Conservation (phyloP, 2,888 invertebrate genomes). For the Idaea dimidiata region DNA sequence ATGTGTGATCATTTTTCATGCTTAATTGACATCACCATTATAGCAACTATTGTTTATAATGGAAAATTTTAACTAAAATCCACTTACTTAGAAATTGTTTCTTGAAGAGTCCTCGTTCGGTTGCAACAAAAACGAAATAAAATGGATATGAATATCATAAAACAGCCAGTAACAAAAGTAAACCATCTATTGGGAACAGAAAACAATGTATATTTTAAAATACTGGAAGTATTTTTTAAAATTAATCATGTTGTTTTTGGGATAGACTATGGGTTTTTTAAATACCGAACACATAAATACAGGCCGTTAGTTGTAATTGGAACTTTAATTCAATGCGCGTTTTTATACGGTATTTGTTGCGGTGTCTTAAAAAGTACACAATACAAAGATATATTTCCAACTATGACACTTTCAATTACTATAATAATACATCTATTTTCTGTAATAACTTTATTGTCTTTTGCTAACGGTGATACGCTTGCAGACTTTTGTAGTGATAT, state of each 20-base stretch:
- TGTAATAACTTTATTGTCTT: not conserved
- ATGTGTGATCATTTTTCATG: too few relatives aligned
- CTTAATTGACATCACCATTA: too few relatives aligned
- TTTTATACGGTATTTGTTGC: not conserved
- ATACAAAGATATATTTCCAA: not conserved
- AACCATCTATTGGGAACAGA: not conserved
- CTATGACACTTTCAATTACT: not conserved
- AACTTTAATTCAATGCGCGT: not conserved
- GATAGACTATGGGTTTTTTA: not conserved
- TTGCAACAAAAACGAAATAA: too few relatives aligned
- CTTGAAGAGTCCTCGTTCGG: too few relatives aligned
- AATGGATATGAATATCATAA: too few relatives aligned
- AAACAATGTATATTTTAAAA: not conserved
- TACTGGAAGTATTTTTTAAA: not conserved
- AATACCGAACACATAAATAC: not conserved
- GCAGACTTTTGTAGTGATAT: not conserved
- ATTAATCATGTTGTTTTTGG: not conserved
- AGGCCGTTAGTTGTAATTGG: not conserved
- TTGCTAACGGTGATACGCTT: not conserved
- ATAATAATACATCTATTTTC: not conserved
- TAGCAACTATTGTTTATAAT: too few relatives aligned
- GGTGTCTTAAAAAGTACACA: not conserved
- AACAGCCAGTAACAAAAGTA: too few relatives aligned
- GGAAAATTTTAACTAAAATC: too few relatives aligned
- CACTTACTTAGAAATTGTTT: too few relatives aligned